A percentile compares a stretch with the other conserved stretches of the same genome.
Conservation (phyloP, 1,140 invertebrate genomes). For the Amphibalanus amphitrite region DNA sequence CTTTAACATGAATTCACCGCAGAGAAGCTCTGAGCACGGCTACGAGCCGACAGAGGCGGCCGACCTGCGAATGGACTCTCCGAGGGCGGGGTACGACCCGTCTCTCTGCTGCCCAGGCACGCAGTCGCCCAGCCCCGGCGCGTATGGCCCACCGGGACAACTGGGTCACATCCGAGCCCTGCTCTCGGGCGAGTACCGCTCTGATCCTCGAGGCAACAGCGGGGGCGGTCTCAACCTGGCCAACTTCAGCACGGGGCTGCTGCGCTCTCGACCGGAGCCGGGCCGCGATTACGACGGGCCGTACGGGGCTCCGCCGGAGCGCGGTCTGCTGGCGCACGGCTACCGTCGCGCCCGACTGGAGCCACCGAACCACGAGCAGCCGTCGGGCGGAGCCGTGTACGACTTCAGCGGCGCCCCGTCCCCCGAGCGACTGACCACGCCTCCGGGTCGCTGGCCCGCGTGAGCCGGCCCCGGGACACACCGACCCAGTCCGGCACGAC, state of each 20-base stretch:
- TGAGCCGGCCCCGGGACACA: too few relatives aligned
- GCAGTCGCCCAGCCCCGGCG: too few relatives aligned
- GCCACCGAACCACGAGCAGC: too few relatives aligned
- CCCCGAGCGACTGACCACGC: not conserved
- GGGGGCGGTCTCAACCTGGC: not conserved
- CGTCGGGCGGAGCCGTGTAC: not conserved
- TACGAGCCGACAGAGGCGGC: not conserved
- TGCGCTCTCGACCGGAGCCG: not conserved
- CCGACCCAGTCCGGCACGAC: too few relatives aligned
- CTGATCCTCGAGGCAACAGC: not conserved
- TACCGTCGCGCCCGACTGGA: not conserved
- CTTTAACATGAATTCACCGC: not conserved
- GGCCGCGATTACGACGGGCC: not conserved
- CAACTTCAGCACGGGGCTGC: not conserved
- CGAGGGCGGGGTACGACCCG: not conserved
- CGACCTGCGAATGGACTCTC: not conserved
- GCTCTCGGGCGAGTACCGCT: not conserved
- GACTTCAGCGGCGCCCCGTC: too few relatives aligned
- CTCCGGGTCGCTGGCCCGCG: not conserved
- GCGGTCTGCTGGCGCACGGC: not conserved
- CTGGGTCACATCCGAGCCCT: not conserved
- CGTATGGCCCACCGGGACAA: not conserved
- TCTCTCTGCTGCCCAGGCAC: not conserved
- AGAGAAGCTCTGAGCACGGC: not conserved
- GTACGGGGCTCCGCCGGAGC: not conserved